A percentile compares a stretch with the other conserved stretches of the same genome.
These are phyloP conservation scores for Leptopilina clavipes DNA, from an alignment of 1,140 invertebrate genomes.

Conservation along the genomic window DNA sequence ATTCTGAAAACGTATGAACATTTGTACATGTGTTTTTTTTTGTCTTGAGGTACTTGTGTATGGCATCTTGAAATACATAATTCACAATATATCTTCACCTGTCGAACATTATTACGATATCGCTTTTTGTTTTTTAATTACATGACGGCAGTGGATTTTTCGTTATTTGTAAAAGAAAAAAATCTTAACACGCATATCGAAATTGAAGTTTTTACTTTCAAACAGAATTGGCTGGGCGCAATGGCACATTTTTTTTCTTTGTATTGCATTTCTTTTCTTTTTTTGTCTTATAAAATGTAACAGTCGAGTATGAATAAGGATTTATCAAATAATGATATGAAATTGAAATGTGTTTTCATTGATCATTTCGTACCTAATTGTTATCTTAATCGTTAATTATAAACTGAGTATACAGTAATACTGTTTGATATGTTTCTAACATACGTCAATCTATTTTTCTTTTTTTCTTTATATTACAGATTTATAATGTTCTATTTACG, in stretches of 20 bases:
- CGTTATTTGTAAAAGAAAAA: slow-evolving; percentile 19
- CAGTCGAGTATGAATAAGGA: slow-evolving; percentile 9
- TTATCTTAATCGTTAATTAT: slow-evolving; percentile 58
- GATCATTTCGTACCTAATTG: slow-evolving; percentile 44
- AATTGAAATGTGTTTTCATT: slow-evolving; percentile 61
- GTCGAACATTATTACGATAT: slow-evolving; percentile 37
- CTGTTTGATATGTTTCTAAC: slow-evolving; percentile 74
- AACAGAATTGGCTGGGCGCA: slow-evolving; percentile 13
- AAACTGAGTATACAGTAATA: slow-evolving; percentile 71
- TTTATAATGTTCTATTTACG: slow-evolving; percentile 42
- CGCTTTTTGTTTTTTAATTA: slow-evolving; percentile 17
- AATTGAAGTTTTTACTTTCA: slow-evolving; percentile 25
- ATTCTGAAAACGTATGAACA: slow-evolving; percentile 73
- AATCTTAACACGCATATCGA: background rate
- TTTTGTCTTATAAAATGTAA: slow-evolving; percentile 26
- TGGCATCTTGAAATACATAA: slow-evolving; percentile 70
- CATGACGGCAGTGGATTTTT: slow-evolving; percentile 20
- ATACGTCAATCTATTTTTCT: slow-evolving; percentile 55
- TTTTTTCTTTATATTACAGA: slow-evolving; percentile 23
- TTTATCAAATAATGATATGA: slow-evolving; percentile 66
- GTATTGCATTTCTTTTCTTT: slow-evolving; percentile 40
- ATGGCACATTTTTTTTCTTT: slow-evolving; percentile 41
- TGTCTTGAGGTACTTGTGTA: slow-evolving; percentile 74
- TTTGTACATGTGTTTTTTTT: slow-evolving; percentile 74
- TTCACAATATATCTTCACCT: slow-evolving; percentile 58